These are phyloP conservation scores for Mystacides longicornis DNA, from an alignment of 2,888 invertebrate genomes.

Conservation along the genomic window DNA sequence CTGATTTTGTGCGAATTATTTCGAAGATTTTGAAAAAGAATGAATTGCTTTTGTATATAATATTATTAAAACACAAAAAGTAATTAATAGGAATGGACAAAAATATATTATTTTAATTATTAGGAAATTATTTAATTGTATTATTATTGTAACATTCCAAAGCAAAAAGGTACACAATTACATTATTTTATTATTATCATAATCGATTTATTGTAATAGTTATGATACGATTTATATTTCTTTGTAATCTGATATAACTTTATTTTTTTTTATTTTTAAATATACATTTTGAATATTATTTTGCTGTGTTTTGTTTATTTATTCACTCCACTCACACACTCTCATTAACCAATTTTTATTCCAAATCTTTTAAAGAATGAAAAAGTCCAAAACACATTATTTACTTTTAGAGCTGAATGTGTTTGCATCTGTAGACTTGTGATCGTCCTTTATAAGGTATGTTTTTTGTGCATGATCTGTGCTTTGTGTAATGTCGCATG, in stretches of 20 bases:
- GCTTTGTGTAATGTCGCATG: no score
- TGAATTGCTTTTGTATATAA: not conserved
- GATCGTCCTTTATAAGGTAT: no score
- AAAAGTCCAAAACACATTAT: no score
- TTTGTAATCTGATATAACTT: not conserved
- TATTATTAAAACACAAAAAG: not conserved
- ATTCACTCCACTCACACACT: not conserved
- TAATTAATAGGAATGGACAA: no score
- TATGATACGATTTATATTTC: slow-evolving; percentile 7
- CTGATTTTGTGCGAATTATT: not conserved
- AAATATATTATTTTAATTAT: not conserved
- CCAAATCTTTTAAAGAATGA: no score
- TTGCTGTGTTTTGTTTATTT: not conserved
- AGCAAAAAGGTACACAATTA: slow-evolving; percentile 10
- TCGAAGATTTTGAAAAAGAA: not conserved
- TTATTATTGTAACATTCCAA: slow-evolving; percentile 9
- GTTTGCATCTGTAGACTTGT: no score
- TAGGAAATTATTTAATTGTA: not conserved
- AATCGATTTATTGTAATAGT: not conserved
- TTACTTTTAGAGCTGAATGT: no score
- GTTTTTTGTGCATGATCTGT: no score
- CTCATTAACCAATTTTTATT: not conserved
- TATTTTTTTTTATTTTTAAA: not conserved
- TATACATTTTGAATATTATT: not conserved
- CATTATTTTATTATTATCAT: not conserved